Conservation (phyloP, 2,888 invertebrate genomes). For the Chrysolina americana region DNA sequence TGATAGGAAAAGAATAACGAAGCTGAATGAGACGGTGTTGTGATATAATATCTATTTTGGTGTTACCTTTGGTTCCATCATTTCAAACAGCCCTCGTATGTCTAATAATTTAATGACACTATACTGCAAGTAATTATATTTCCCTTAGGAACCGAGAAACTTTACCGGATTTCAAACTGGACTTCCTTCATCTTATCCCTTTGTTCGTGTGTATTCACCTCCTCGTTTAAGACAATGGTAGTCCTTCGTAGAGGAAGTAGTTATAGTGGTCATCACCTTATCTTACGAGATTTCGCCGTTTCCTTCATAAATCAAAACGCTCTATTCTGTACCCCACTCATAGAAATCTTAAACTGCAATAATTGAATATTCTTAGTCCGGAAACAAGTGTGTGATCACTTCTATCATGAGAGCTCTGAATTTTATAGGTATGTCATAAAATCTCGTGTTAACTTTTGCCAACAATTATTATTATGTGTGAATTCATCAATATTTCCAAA, state of each 20-base stretch:
- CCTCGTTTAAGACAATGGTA: conserved; percentile 57
- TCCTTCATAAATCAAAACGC: not conserved
- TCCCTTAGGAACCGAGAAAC: conserved; percentile 1
- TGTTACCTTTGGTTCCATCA: conserved; percentile 18
- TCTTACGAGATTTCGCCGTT: not conserved
- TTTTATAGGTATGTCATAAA: too few species aligned
- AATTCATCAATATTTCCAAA: too few species aligned
- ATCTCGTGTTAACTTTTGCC: too few species aligned
- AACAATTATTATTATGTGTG: too few species aligned
- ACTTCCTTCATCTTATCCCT: conserved; percentile 62
- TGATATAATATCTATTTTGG: too few species aligned
- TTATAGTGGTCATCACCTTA: conserved; percentile 19
- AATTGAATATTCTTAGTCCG: not conserved
- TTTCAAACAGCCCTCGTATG: conserved; percentile 26
- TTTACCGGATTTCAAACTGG: conserved; percentile 57
- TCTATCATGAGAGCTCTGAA: too few species aligned
- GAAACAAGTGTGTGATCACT: too few species aligned
- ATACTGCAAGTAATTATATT: not conserved
- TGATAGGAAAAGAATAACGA: too few species aligned
- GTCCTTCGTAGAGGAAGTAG: conserved; percentile 39
- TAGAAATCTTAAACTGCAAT: not conserved
- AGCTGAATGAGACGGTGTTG: too few species aligned
- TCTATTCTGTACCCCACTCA: not conserved
- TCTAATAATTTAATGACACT: not conserved
- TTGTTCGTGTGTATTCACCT: conserved; percentile 54